Base-by-base conservation (phyloP, 1,140 invertebrate species). In the Leucophenga varia region DNA sequence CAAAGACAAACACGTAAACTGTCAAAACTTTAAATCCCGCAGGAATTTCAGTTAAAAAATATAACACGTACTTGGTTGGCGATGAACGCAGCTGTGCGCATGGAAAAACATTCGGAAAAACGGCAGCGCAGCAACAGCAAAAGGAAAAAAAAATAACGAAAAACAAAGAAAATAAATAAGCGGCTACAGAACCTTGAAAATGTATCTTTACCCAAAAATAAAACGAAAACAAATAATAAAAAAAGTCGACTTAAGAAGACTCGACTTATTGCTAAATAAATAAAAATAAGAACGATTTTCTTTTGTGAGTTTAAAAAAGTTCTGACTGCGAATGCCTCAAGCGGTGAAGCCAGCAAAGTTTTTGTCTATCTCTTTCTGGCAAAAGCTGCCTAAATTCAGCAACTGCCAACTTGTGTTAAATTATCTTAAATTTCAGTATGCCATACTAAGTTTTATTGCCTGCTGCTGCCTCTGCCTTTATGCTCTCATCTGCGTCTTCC, bases 31-130 rank as follows among this genome's bases (percentile, higher is more conserved):
- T 64, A 68, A 68, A 60, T 68, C 64, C 64, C 64, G 40, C 48
- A 57, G 64, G 64, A 68, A 68, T 68, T 68, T 64, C 57, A 68
- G 64, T 67, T 67, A 68, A 67, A 64, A 67, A 67, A 68, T 67
- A 67, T 61, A 68, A 67, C 64, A 67, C 63, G 59, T 67, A 67
- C 59, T 57, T n/a, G 6, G 6, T 34, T 34, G 6, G 12, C 35
- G 3, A 52, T 30, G 41, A 45, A 54, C 59, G 46, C 63, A 67
- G 63, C 64, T 67, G 63, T 49, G 38, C 22, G n/a, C n/a, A n/a
- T n/a, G n/a, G n/a, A n/a, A n/a, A n/a, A n/a, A n/a, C n/a, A n/a
- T n/a, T n/a, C n/a, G 28, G 31, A 37, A 7, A 36, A 25, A 30
- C 14, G 20, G 34, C 21, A 6, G 22, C 21, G 22, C 21, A 4